Percentiles rank a stretch among this genome's conserved stretches.
These are phyloP conservation scores for Hypocryptadius cinnamomeus DNA, from an alignment of 2,113 vertebrate genomes.

Conservation along the genomic window DNA sequence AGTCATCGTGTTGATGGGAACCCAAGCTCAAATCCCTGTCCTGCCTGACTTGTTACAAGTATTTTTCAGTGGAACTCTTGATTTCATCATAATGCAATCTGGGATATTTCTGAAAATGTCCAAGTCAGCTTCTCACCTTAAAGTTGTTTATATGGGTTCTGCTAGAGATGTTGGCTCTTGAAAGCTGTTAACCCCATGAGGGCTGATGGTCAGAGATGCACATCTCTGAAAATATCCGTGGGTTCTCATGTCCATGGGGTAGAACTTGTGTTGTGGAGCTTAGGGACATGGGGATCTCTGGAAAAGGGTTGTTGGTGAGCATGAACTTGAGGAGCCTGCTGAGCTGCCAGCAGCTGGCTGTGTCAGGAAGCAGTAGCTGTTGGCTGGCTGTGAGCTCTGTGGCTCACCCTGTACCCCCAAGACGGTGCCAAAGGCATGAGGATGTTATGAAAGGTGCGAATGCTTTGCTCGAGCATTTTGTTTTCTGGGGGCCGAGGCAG, in stretches of 20 bases:
- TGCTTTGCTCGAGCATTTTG: neutral
- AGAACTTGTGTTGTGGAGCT: neutral
- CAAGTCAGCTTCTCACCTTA: neutral
- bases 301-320: neutral
- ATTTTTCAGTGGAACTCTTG: neutral
- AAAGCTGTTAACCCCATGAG: neutral
- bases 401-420: neutral
- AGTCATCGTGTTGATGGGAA: neutral
- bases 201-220: neutral
- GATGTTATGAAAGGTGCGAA: neutral
- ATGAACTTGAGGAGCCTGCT: neutral
- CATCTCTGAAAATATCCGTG: rapidly evolving
- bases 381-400: neutral
- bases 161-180: neutral
- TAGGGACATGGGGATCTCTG: neutral
- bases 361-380: neutral
- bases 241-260: neutral
- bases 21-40: neutral
- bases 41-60: neutral
- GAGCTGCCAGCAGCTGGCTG: neutral
- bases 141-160: neutral
- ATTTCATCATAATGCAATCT: neutral
- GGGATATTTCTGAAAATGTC: neutral
- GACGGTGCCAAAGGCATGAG: neutral
- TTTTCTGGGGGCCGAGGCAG: neutral